These are phyloP conservation scores for Pterophyllum scalare DNA, from an alignment of 2,113 vertebrate species.

Conservation along the genomic window DNA sequence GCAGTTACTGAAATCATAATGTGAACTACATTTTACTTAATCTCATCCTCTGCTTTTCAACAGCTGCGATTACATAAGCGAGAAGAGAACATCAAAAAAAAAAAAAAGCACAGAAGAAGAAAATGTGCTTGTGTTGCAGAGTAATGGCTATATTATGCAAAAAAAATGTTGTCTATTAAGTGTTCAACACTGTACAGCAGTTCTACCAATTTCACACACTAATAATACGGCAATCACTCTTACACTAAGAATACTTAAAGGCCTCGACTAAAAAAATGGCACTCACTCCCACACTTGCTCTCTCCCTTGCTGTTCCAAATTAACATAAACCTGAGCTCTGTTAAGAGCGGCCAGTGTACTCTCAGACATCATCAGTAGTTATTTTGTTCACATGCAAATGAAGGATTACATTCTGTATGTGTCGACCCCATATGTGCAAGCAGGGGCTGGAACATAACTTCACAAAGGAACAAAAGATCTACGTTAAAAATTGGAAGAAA, in stretches of 20 bases:
- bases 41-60: slow-evolving; percentile 29
- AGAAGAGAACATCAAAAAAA: slow-evolving; percentile 20
- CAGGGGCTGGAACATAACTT: slow-evolving; percentile 63
- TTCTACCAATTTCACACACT: slow-evolving; percentile 45
- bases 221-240: slow-evolving; percentile 51
- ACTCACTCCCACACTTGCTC: slow-evolving; percentile 48
- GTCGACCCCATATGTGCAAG: slow-evolving; percentile 65
- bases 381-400: slow-evolving; percentile 74
- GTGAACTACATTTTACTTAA: slow-evolving; percentile 20
- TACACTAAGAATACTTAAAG: slow-evolving; percentile 46
- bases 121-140: slow-evolving; percentile 36
- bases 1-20: slow-evolving; percentile 29
- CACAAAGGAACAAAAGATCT: slow-evolving; percentile 65
- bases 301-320: slow-evolving; percentile 37
- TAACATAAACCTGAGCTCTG: slow-evolving; percentile 45
- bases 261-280: slow-evolving; percentile 18
- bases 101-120: slow-evolving; percentile 36
- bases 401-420: slow-evolving; percentile 63
- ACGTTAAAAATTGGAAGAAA: slow-evolving; percentile 31
- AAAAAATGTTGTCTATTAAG: slow-evolving; percentile 43
- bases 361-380: slow-evolving; percentile 59
- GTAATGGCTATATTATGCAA: slow-evolving; percentile 48
- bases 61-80: slow-evolving; percentile 45
- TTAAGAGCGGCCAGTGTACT: slow-evolving; percentile 42
- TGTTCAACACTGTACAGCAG: slow-evolving; percentile 31